phyloP scores from a whole-genome alignment of 1,140 invertebrate species.

The Plectrocnemia conspersa region DNA sequence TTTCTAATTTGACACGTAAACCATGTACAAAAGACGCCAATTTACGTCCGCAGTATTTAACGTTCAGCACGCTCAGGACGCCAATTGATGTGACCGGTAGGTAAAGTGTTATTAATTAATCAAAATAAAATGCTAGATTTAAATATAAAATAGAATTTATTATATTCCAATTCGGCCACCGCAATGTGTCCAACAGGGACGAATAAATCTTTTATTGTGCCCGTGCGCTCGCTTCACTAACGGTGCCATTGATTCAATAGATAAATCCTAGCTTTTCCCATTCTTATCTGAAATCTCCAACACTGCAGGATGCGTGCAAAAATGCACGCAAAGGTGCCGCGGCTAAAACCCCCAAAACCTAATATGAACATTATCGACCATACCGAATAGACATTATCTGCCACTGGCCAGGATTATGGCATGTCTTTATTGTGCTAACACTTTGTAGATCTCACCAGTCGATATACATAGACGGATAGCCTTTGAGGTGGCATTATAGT shows the following conservation, averaged over 20 bases:
- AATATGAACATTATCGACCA: slow-evolving; percentile 32
- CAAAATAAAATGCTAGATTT: neutral
- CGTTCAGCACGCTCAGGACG: neutral
- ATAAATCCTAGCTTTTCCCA: slow-evolving; percentile 27
- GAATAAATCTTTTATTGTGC: slow-evolving; percentile 12
- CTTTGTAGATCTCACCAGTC: slow-evolving; percentile 17
- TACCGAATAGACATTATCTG: slow-evolving; percentile 17
- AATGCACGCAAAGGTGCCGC: slow-evolving; percentile 29
- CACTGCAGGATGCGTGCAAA: slow-evolving; percentile 31
- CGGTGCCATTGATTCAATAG: slow-evolving; percentile 26
- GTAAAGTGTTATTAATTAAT: neutral
- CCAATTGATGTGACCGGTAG: too few species aligned
- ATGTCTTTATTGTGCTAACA: slow-evolving; percentile 15
- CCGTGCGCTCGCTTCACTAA: slow-evolving; percentile 15
- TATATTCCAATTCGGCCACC: slow-evolving; percentile 7
- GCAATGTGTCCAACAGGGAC: neutral
- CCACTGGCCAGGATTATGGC: slow-evolving; percentile 25
- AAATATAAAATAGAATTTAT: neutral
- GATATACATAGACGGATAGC: slow-evolving; percentile 27
- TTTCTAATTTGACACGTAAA: neutral
- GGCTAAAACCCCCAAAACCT: slow-evolving; percentile 21
- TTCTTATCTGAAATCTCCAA: slow-evolving; percentile 32
- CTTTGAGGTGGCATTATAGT: slow-evolving; percentile 32
- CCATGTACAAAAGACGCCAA: neutral
- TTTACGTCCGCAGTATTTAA: neutral